Percentiles rank a stretch among this genome's conserved stretches.
Conservation (phyloP, 1,140 invertebrate species). For the Armadillidium nasatum region DNA sequence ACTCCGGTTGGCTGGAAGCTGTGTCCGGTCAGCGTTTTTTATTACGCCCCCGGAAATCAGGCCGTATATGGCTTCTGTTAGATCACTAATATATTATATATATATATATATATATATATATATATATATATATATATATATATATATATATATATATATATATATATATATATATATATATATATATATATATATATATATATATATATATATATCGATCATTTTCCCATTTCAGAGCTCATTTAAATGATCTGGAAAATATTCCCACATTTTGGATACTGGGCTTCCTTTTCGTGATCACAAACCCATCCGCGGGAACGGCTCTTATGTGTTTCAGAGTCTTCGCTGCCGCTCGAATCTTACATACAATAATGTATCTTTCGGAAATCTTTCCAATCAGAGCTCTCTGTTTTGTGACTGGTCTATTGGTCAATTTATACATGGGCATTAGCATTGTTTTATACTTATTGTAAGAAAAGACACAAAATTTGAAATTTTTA, state of each 20-base stretch:
- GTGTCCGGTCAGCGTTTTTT: too few species aligned
- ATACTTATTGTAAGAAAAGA: background rate
- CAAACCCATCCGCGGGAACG: background rate
- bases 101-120: too few species aligned
- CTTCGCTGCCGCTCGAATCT: background rate
- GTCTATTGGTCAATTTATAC: background rate
- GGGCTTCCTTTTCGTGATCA: slow-evolving; percentile 13
- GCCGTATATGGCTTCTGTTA: too few species aligned
- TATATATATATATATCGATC: too few species aligned
- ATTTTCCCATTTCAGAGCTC: slow-evolving; percentile 37
- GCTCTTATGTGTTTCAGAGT: background rate
- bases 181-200: too few species aligned
- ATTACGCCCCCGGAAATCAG: too few species aligned
- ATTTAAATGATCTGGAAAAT: slow-evolving; percentile 22
- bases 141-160: too few species aligned
- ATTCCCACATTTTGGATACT: slow-evolving; percentile 21
- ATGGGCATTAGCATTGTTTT: background rate
- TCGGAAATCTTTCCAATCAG: background rate
- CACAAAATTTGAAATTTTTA: too few species aligned
- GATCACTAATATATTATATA: too few species aligned
- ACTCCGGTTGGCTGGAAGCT: too few species aligned
- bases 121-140: too few species aligned
- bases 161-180: too few species aligned
- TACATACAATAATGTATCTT: background rate
- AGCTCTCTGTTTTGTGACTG: background rate